Conservation (phyloP, 2,888 invertebrate species). For the Deladenus siricidicola region DNA sequence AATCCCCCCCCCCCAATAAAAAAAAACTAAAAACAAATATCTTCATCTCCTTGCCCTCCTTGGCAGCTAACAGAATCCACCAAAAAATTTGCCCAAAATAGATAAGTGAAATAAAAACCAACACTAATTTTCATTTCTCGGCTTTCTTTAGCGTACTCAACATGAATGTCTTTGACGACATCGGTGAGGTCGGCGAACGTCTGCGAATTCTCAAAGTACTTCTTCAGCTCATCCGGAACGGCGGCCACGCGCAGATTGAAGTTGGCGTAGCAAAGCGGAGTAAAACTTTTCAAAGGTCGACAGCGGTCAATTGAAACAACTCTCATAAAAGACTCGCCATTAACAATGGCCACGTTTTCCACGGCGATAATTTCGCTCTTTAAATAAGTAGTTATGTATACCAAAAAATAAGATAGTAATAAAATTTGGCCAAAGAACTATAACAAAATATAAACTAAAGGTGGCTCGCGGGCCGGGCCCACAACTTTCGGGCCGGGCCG, state of each 20-base stretch:
- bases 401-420: too few species aligned
- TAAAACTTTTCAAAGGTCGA: constrained; percentile 14
- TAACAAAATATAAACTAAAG: too few species aligned
- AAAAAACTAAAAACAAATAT: too few species aligned
- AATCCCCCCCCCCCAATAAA: too few species aligned
- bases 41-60: too few species aligned
- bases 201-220: constrained; percentile 22
- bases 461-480: too few species aligned
- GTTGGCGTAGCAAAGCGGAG: constrained; percentile 10
- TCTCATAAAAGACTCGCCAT: too few species aligned
- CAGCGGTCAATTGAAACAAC: constrained; percentile 18
- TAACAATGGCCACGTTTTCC: constrained; percentile 23
- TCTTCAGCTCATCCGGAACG: constrained; percentile 28
- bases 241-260: constrained; percentile 22
- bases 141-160: constrained; percentile 18
- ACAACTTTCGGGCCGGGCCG: too few species aligned
- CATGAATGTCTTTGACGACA: constrained; percentile 24
- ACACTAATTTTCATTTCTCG: constrained; percentile 14
- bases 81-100: too few species aligned
- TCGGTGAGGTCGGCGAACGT: constrained; percentile 22
- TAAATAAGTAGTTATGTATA: too few species aligned
- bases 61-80: too few species aligned
- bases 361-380: constrained; percentile 30
- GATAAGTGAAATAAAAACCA: constrained; percentile 14
- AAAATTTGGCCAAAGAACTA: too few species aligned